Evolutionary conservation across 2,797 vertebrate genomes (phyloP), one percentile per base, ranked within the genome.

Genomic region (Darevskia mixta): DNA sequence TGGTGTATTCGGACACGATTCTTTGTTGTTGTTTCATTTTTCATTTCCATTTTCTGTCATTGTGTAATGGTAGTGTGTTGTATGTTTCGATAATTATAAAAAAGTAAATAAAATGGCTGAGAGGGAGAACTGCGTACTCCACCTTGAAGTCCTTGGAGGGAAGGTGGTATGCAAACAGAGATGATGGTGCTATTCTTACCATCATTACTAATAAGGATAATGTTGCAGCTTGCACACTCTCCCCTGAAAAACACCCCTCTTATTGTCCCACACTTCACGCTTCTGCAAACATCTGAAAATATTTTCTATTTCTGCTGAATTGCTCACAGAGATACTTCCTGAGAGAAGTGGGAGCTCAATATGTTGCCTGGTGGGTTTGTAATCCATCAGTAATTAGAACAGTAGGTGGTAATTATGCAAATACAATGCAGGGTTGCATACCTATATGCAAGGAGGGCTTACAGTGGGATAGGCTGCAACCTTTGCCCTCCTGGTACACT

Each of bases 401-500:
- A 81, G 23, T 7, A 15, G 32, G 25, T 1, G 23, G 58, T 25
- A 38, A 64, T 64, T 5, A 80, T 10, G 13, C 49, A 32, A 9
- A 35, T 35, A 18, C 8, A 10, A 20, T 20, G n/a, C n/a, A 80
- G 35, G 8, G 0, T 7, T 38, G 23, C 79, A 6, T 32, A 38
- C 23, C 58, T 38, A 23, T 8, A 35, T 1, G 35, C 4, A 81
- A 38, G 0, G 2, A 2, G 6, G 61, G 10, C 20, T 64, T 64
- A 8, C 20, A 23, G 23, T 80, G n/a, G 9, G 20, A 5, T 11
- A 13, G 79, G 55, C 20, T 32, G 58, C 61, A 61, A 38, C 1
- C 23, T 27, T 3, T 13, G 82, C 45, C 11, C 27, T 71, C 20
- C 27, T 71, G 90, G 75, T 79, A 89, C 61, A 90, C 13, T 64